Evolutionary conservation across 1,140 invertebrate genomes (phyloP).

Genomic region (Lepidurus couesii): DNA sequence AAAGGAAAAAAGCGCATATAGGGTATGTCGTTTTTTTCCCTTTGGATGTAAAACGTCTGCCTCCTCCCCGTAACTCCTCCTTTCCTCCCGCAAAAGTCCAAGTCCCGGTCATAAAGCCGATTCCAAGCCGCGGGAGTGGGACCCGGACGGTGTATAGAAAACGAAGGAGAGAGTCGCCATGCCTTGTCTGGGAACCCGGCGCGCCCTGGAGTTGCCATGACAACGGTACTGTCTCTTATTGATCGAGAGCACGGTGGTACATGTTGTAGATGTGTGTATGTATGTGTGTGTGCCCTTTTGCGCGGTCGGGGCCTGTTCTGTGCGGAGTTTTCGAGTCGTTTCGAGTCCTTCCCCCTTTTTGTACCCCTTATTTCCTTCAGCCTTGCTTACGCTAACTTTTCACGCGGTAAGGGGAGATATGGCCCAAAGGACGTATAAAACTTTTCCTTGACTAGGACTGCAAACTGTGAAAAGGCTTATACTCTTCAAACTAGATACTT

Average conservation of each 20-base stretch:
- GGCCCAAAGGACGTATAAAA: no score
- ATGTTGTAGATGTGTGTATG: background rate
- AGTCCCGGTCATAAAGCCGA: slow-evolving; percentile 13
- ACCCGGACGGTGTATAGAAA: background rate
- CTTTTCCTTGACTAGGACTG: no score
- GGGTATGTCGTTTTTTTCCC: no score
- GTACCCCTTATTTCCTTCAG: no score
- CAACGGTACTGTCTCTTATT: slow-evolving; percentile 15
- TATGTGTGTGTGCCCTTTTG: background rate
- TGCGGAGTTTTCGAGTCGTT: no score
- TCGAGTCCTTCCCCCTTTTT: no score
- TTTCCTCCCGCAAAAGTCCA: background rate
- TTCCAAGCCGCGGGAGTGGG: background rate
- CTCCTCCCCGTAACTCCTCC: background rate
- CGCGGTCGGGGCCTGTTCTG: background rate
- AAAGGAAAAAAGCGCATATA: background rate
- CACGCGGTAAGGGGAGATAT: no score
- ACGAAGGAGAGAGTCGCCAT: background rate
- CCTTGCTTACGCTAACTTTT: no score
- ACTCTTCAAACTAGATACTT: no score
- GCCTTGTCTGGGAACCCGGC: slow-evolving; percentile 16
- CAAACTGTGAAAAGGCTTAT: no score
- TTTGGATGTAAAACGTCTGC: background rate
- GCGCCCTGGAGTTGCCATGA: slow-evolving; percentile 16
- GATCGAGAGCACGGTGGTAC: slow-evolving; percentile 2